Evolutionary conservation across 2,113 vertebrate genomes (phyloP).

Genomic region (Lichenostomus cassidix): DNA sequence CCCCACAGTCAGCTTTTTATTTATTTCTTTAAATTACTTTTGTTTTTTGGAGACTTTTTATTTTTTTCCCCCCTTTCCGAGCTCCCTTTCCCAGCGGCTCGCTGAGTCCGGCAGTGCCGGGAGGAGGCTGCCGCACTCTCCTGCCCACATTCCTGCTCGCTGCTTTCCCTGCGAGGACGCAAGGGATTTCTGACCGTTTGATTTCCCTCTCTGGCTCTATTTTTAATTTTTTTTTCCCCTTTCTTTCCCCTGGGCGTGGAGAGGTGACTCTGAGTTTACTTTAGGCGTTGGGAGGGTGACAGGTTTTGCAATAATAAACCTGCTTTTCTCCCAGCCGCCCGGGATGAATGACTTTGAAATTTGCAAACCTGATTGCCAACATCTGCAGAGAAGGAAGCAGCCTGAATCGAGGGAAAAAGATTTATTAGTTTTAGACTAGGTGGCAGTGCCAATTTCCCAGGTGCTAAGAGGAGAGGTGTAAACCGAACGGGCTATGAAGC

Average conservation of each 20-base stretch:
- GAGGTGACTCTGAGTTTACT: slow-evolving; percentile 62
- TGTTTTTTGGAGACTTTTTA: background rate
- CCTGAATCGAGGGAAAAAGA: slow-evolving; percentile 49
- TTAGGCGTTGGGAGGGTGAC: slow-evolving; percentile 59
- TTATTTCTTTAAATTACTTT: background rate
- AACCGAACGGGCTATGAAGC: slow-evolving; percentile 25
- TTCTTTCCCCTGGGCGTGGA: slow-evolving; percentile 49
- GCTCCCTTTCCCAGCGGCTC: background rate
- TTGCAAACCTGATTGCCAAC: slow-evolving; percentile 54
- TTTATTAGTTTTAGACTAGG: slow-evolving; percentile 65
- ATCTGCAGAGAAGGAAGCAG: slow-evolving; percentile 49
- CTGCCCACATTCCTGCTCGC: background rate
- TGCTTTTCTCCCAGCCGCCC: slow-evolving; percentile 52
- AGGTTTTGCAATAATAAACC: slow-evolving; percentile 64
- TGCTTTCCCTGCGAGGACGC: background rate
- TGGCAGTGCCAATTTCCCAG: slow-evolving; percentile 71
- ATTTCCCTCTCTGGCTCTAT: background rate
- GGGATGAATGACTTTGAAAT: slow-evolving; percentile 66
- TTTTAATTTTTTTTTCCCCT: background rate
- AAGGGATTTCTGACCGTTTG: slow-evolving; percentile 11
- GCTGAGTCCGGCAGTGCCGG: background rate
- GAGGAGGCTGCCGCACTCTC: background rate
- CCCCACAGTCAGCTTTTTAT: background rate
- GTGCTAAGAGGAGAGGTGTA: slow-evolving; percentile 63
- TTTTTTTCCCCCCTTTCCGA: background rate